phyloP scores from a whole-genome alignment of 1,140 invertebrate species.

The Bombus pascuorum region DNA sequence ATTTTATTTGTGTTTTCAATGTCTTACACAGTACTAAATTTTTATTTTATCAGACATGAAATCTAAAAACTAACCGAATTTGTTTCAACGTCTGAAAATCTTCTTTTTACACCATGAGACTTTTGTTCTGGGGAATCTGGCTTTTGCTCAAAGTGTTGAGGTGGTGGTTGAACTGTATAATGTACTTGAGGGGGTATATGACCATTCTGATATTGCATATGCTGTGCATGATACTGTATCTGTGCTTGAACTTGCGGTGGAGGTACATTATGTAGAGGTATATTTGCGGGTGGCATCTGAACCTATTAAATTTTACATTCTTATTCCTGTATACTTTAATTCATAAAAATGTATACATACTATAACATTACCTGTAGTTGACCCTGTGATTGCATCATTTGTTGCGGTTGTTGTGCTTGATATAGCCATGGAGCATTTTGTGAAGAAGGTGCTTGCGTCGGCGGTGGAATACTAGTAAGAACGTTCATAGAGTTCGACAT shows the following conservation, averaged over 20 bases:
- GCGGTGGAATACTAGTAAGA: constrained; percentile 79
- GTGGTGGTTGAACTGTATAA: constrained; percentile 77
- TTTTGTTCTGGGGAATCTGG: constrained; percentile 77
- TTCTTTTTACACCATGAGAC: constrained; percentile 78
- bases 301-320: constrained; percentile 56
- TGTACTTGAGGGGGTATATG: constrained; percentile 79
- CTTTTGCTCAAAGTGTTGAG: constrained; percentile 74
- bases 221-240: constrained; percentile 78
- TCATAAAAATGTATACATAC: neutral
- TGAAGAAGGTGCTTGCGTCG: constrained; percentile 74
- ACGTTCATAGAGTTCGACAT: constrained; percentile 79
- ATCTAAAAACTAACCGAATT: constrained; percentile 69
- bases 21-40: neutral
- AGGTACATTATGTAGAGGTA: constrained; percentile 73
- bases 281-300: constrained; percentile 71
- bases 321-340: neutral
- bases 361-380: constrained; percentile 71
- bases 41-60: neutral
- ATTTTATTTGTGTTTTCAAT: neutral
- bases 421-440: constrained; percentile 79
- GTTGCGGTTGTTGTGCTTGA: constrained; percentile 74
- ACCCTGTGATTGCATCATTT: constrained; percentile 71
- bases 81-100: constrained; percentile 79
- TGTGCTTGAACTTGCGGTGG: constrained; percentile 77
- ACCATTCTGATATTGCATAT: constrained; percentile 80